These are phyloP conservation scores for Hyles vespertilio DNA, from an alignment of 1,140 invertebrate species.

Conservation along the genomic window DNA sequence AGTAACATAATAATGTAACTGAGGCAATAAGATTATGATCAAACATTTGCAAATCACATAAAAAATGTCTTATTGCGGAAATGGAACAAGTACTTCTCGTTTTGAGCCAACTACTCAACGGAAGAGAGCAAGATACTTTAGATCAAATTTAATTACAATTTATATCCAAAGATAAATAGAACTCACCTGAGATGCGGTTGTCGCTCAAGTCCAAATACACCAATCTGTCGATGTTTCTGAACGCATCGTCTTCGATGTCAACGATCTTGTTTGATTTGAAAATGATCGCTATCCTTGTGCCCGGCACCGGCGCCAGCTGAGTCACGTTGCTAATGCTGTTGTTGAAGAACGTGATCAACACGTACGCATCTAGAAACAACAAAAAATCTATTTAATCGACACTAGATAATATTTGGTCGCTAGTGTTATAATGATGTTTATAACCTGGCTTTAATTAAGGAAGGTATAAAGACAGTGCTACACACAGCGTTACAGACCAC, in stretches of 20 bases:
- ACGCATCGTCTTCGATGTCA: conserved; percentile 78
- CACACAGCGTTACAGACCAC: too few species aligned
- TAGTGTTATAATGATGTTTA: too few species aligned
- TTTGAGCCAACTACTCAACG: too few species aligned
- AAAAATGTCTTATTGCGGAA: too few species aligned
- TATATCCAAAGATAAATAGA: background rate
- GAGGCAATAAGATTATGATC: too few species aligned
- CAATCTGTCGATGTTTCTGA: conserved; percentile 80
- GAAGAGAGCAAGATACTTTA: background rate
- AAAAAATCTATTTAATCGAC: background rate
- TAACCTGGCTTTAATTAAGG: too few species aligned
- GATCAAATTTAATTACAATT: background rate
- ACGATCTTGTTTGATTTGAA: conserved; percentile 72
- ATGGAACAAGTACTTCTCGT: too few species aligned
- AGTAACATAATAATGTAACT: too few species aligned
- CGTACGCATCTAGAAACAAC: conserved; percentile 50
- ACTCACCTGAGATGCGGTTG: conserved; percentile 79
- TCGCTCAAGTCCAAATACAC: conserved; percentile 82
- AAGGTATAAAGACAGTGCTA: too few species aligned
- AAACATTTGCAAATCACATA: too few species aligned
- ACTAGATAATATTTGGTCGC: too few species aligned
- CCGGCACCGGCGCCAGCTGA: conserved; percentile 43
- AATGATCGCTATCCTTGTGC: conserved; percentile 52
- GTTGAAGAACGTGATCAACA: conserved; percentile 62
- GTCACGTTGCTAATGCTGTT: conserved; percentile 64